These are phyloP conservation scores for Philereme vetulata DNA, from an alignment of 2,888 invertebrate species.

Conservation along the genomic window DNA sequence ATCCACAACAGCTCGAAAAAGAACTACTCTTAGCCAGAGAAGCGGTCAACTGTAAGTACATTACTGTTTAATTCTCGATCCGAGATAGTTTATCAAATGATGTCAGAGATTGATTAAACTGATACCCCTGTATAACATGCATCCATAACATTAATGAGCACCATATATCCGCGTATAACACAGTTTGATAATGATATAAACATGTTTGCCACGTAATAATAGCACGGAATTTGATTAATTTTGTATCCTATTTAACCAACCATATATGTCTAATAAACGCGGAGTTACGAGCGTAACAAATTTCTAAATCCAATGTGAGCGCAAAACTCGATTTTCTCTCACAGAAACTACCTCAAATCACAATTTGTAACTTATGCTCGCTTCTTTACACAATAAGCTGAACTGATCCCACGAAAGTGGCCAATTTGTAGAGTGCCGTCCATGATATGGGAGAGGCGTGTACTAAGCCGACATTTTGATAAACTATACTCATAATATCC, in stretches of 20 bases:
- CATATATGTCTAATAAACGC: neutral
- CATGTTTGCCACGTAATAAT: no score
- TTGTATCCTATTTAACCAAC: neutral
- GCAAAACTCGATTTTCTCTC: constrained; percentile 16
- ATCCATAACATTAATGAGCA: neutral
- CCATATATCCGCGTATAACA: neutral
- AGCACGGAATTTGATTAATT: neutral
- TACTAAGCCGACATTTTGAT: constrained; percentile 65
- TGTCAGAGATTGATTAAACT: neutral
- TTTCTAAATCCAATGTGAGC: neutral
- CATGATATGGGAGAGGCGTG: constrained; percentile 53
- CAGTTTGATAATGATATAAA: neutral
- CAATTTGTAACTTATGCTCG: constrained; percentile 43
- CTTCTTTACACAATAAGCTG: constrained; percentile 55
- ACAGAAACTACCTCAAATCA: constrained; percentile 35
- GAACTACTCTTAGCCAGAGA: constrained; percentile 91
- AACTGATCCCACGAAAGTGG: constrained; percentile 57
- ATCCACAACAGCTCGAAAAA: constrained; percentile 86
- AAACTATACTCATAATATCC: constrained; percentile 70
- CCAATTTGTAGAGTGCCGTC: constrained; percentile 67
- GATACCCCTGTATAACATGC: neutral
- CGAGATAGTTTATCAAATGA: neutral
- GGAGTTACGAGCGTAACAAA: neutral
- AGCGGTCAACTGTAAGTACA: constrained; percentile 85
- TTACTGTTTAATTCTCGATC: neutral